Percentiles rank a stretch among this genome's conserved stretches.
Conservation (phyloP, 2,797 vertebrate genomes). For the Cyprinella venusta region DNA sequence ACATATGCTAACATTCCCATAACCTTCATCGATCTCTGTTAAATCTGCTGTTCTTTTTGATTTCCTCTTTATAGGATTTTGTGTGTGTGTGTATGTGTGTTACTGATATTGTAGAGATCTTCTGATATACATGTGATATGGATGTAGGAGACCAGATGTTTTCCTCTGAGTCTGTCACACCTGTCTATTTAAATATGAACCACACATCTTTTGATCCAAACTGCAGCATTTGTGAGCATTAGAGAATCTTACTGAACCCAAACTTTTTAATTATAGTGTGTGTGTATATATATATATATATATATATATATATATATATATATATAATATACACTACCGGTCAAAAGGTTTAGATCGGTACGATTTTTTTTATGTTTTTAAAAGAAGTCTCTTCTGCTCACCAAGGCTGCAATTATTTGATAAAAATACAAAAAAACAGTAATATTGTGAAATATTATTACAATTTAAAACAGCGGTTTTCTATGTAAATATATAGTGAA, state of each 20-base stretch:
- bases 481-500: too few species aligned
- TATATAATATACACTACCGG: too few species aligned
- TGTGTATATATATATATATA: not conserved
- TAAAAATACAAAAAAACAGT: too few species aligned
- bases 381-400: too few species aligned
- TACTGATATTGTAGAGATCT: conserved; percentile 18
- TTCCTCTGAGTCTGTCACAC: not conserved
- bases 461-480: too few species aligned
- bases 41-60: conserved; percentile 18
- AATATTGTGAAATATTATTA: too few species aligned
- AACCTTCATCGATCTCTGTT: conserved; percentile 20
- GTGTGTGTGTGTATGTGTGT: not conserved
- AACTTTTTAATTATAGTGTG: not conserved
- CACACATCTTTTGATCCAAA: not conserved
- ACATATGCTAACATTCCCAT: conserved; percentile 39
- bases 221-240: not conserved
- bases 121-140: conserved; percentile 15
- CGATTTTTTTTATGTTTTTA: too few species aligned
- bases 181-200: not conserved
- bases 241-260: not conserved
- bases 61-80: conserved; percentile 5
- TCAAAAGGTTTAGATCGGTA: too few species aligned
- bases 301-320: not conserved
- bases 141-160: conserved; percentile 29
- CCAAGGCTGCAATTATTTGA: too few species aligned